These are phyloP conservation scores for Drosophila saltans DNA, from an alignment of 1,140 invertebrate species.

Conservation along the genomic window DNA sequence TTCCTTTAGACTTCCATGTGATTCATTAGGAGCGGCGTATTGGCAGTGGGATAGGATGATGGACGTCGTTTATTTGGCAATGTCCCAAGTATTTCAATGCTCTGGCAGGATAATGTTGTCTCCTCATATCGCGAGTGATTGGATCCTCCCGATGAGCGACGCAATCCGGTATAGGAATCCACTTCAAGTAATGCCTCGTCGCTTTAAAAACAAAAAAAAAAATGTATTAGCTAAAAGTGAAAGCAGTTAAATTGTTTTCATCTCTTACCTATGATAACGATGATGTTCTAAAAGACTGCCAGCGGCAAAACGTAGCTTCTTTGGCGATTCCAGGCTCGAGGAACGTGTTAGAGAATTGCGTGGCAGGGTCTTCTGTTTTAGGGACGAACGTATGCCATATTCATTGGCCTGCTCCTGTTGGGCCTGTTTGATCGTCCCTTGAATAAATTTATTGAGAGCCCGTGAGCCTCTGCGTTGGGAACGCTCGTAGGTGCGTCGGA, in stretches of 20 bases:
- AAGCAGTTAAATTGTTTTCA: background rate
- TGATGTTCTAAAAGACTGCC: slow-evolving; percentile 87
- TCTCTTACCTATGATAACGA: slow-evolving; percentile 84
- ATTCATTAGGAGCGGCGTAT: slow-evolving; percentile 77
- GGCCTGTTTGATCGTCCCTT: slow-evolving; percentile 72
- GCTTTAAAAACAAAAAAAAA: slow-evolving; percentile 67
- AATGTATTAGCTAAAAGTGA: background rate
- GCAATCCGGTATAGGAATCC: slow-evolving; percentile 81
- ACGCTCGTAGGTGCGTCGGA: slow-evolving; percentile 84
- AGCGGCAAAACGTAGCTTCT: slow-evolving; percentile 90
- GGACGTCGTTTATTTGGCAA: slow-evolving; percentile 60
- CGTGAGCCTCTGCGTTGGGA: slow-evolving; percentile 83
- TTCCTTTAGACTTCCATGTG: slow-evolving; percentile 61
- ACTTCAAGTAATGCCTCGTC: slow-evolving; percentile 86
- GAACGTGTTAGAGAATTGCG: slow-evolving; percentile 84
- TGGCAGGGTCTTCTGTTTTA: slow-evolving; percentile 84
- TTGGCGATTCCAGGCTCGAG: slow-evolving; percentile 91
- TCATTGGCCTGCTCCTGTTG: slow-evolving; percentile 74
- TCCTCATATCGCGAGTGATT: slow-evolving; percentile 78
- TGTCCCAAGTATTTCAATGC: slow-evolving; percentile 77
- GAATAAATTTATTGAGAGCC: slow-evolving; percentile 74
- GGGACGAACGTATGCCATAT: slow-evolving; percentile 85
- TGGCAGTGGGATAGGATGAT: slow-evolving; percentile 76
- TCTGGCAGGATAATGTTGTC: slow-evolving; percentile 83
- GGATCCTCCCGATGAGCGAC: slow-evolving; percentile 77